phyloP scores from a whole-genome alignment of 2,113 vertebrate genomes.

The Myiozetetes cayanensis region DNA sequence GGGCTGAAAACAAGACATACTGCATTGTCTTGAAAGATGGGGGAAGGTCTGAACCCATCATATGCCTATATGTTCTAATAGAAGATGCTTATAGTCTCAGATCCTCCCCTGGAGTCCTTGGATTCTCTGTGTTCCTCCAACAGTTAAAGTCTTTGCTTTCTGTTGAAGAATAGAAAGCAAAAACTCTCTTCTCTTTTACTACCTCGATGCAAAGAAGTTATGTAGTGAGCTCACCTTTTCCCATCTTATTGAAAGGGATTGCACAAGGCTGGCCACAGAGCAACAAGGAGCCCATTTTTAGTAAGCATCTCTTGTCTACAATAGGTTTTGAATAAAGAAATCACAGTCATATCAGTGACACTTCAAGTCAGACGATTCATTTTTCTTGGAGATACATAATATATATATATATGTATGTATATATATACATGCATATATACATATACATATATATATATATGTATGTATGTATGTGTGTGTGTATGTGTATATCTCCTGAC shows the following conservation, averaged over 20 bases:
- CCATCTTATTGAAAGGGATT: not conserved
- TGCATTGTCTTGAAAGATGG: not conserved
- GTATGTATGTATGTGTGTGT: fast-evolving
- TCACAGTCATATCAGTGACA: not conserved
- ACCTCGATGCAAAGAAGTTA: not conserved
- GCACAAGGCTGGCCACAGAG: not conserved
- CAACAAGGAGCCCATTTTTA: not conserved
- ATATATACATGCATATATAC: not conserved
- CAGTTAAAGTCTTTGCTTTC: not conserved
- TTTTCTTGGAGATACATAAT: not conserved
- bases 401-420: too few relatives aligned
- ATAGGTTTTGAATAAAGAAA: not conserved
- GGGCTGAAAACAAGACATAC: not conserved
- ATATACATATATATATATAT: not conserved
- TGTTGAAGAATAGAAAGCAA: not conserved
- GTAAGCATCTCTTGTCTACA: not conserved
- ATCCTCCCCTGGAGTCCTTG: not conserved
- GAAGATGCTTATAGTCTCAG: not conserved
- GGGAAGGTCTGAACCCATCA: not conserved
- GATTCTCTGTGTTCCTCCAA: not conserved
- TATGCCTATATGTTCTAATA: not conserved
- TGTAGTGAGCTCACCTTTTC: not conserved
- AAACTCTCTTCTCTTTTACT: not conserved
- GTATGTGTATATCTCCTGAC: not conserved
- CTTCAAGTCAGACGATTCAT: not conserved